Evolutionary conservation across 2,113 vertebrate species (phyloP), one percentile per base, ranked within the genome.

Genomic region (Odontophorus gujanensis): DNA sequence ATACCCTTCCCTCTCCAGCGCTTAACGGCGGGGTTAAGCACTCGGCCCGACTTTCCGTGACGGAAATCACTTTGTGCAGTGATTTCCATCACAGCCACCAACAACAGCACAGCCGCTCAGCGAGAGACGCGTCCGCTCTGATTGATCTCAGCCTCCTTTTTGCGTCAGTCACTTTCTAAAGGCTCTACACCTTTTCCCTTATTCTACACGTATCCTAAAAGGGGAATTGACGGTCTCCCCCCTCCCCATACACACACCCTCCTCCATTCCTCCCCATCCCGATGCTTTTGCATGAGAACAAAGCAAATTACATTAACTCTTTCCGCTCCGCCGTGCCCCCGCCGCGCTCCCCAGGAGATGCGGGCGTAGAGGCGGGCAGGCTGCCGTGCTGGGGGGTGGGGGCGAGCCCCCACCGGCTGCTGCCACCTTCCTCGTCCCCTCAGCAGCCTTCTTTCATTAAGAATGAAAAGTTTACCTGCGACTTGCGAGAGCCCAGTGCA

Each of bases 241-340:
- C 32, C 15, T 26, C 24, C 21, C 40, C 40, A 40, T 40, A 40
- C 40, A 40, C 40, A 40, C 40, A 40, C 43, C 26, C 15, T 53
- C 20, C 25, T 1, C 22, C 48, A 19, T 30, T 66, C 84, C 59
- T 91, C 87, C 82, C 61, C 86, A 76, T 30, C 81, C 69, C 25
- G 58, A 91, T 87, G 89, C 67, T 90, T 91, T 85, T 85, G 65
- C 68, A 48, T 50, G 59, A 91, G 92, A 93, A 95, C 91, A 95
- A 95, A 94, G 89, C 92, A 72, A 89, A 94, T 24, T 26, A 19
- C n/a, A 63, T 95, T 94, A 96, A 95, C 94, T 73, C 95, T 62
- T 40, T 91, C 89, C 59, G 89, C 72, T 63, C 96, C 79, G 24
- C 47, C 24, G 24, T 53, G 51, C 51, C 51, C 51, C 51, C 51